A percentile compares a stretch with the other conserved stretches of the same genome.
Conservation (phyloP, 64 coral and sea anemone species). For the Catalaphyllia jardinei region DNA sequence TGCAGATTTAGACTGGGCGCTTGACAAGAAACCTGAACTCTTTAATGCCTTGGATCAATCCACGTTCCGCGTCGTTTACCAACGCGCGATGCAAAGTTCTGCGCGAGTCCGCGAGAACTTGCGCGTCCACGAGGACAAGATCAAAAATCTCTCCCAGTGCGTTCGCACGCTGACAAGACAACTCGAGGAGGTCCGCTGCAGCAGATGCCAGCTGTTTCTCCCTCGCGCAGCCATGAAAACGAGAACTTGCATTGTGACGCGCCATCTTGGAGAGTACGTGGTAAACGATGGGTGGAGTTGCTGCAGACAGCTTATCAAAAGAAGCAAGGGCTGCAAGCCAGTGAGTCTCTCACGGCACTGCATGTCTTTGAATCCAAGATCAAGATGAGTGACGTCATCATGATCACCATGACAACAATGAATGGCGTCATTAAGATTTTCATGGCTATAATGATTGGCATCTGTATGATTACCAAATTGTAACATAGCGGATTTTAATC, state of each 20-base stretch:
- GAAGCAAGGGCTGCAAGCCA: conserved; percentile 89
- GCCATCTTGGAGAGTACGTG: conserved; percentile 82
- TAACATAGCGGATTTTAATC: no score
- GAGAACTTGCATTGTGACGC: conserved; percentile 84
- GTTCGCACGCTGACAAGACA: conserved; percentile 89
- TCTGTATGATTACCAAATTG: neutral
- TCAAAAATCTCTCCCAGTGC: conserved; percentile 76
- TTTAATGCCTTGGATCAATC: conserved; percentile 64
- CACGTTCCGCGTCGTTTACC: conserved; percentile 68
- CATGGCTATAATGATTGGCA: neutral
- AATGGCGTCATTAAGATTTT: neutral
- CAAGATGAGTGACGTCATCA: neutral
- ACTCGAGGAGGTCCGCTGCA: conserved; percentile 92
- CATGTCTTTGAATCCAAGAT: conserved; percentile 10
- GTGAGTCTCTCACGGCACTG: conserved; percentile 71
- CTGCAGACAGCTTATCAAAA: conserved; percentile 85
- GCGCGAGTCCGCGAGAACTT: conserved; percentile 64
- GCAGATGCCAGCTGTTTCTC: conserved; percentile 79
- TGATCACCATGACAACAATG: neutral
- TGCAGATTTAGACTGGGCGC: conserved; percentile 82
- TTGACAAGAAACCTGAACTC: conserved; percentile 73
- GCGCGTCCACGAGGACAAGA: conserved; percentile 79
- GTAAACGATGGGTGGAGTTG: conserved; percentile 88
- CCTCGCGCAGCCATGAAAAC: conserved; percentile 86
- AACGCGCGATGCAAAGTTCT: conserved; percentile 64